Conservation (phyloP, 2,888 invertebrate genomes). For the Nephrotoma appendiculata region DNA sequence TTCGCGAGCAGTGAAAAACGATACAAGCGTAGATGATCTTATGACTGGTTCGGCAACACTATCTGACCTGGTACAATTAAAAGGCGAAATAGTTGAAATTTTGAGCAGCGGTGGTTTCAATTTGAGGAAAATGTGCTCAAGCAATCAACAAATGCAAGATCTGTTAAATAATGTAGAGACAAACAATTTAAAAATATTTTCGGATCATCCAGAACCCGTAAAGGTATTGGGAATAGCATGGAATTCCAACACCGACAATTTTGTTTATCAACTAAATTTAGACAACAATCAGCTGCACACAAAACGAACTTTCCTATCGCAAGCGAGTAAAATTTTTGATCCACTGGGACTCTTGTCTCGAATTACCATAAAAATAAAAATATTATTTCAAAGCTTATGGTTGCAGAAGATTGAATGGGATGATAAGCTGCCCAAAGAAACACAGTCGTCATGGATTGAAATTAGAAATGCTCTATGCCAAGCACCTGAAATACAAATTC, state of each 20-base stretch:
- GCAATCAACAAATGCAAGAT: neutral
- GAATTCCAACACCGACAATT: neutral
- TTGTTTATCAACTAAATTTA: neutral
- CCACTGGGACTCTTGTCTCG: neutral
- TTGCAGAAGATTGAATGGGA: neutral
- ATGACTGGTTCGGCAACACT: neutral
- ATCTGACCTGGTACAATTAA: neutral
- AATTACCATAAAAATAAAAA: neutral
- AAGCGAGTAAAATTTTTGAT: neutral
- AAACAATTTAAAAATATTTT: neutral
- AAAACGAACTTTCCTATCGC: neutral
- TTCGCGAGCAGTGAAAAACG: too few relatives aligned
- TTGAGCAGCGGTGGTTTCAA: neutral
- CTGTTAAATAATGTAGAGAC: neutral
- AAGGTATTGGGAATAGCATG: neutral
- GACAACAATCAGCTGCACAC: neutral
- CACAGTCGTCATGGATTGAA: neutral
- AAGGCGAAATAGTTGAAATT: neutral
- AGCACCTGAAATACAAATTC: neutral
- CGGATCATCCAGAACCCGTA: neutral
- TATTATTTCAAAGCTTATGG: constrained; percentile 6
- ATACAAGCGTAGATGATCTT: neutral
- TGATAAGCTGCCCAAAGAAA: neutral
- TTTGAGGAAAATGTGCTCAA: neutral
- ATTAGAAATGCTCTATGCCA: neutral